phyloP scores from a whole-genome alignment of 1,140 invertebrate genomes.

The Ceratina japonica region DNA sequence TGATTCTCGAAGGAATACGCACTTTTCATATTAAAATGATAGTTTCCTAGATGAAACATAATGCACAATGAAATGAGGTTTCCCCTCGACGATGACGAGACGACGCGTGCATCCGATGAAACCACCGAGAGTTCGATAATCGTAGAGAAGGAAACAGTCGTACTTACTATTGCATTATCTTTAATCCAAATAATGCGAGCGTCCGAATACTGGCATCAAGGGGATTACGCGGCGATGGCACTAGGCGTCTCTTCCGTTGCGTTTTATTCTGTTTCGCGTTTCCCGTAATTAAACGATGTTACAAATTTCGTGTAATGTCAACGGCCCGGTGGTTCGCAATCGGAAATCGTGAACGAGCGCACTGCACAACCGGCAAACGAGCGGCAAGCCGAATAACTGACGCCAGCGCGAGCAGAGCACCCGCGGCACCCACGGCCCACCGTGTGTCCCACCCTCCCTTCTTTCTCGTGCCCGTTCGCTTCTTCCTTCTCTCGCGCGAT shows the following conservation, averaged over 20 bases:
- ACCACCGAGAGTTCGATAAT: conserved; percentile 11
- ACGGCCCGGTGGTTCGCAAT: conserved; percentile 26
- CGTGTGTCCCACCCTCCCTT: conserved; percentile 45
- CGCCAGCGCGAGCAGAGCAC: conserved; percentile 58
- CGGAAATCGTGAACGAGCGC: neutral
- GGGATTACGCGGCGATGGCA: conserved; percentile 7
- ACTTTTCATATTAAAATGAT: too few relatives aligned
- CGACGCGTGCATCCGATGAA: neutral
- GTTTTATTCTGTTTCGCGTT: conserved; percentile 20
- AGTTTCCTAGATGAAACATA: too few relatives aligned
- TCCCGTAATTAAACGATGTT: too few relatives aligned
- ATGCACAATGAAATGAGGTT: neutral
- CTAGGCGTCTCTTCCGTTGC: conserved; percentile 16
- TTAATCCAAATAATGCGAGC: conserved; percentile 58
- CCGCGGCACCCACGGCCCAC: conserved; percentile 17
- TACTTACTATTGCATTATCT: conserved; percentile 55
- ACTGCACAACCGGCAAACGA: conserved; percentile 42
- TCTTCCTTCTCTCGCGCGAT: conserved; percentile 11
- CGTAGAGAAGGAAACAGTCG: conserved; percentile 40
- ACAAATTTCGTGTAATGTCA: conserved; percentile 32
- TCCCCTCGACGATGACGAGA: neutral
- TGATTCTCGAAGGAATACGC: too few relatives aligned
- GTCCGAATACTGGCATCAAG: conserved; percentile 37
- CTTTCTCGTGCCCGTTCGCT: conserved; percentile 28
- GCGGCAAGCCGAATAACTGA: conserved; percentile 71